A percentile compares a stretch with the other conserved stretches of the same genome.
Conservation (phyloP, 2,113 vertebrate genomes). For the Dasypus novemcinctus region DNA sequence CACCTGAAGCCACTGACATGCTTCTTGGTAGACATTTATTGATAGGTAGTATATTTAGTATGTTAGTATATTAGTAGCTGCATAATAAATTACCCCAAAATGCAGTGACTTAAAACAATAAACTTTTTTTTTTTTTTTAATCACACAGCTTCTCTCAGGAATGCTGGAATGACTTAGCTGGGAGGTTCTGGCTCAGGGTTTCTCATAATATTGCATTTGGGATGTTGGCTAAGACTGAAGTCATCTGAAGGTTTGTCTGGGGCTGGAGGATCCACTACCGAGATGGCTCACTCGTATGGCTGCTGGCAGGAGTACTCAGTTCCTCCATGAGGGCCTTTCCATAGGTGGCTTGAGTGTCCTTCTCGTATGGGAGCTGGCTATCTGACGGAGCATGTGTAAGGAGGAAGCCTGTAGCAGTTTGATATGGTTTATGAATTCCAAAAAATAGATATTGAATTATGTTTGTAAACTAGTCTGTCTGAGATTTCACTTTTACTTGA, state of each 20-base stretch:
- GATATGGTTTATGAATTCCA: too few relatives aligned
- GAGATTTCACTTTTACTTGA: too few relatives aligned
- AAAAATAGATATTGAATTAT: too few relatives aligned
- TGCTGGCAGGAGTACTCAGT: background rate
- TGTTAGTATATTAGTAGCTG: background rate
- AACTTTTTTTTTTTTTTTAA: background rate
- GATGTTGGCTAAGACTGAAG: background rate
- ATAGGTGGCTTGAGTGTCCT: background rate
- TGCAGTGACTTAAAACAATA: background rate
- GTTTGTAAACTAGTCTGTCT: too few relatives aligned
- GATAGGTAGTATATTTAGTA: background rate
- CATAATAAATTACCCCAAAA: background rate
- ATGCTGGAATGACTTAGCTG: background rate
- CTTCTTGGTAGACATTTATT: constrained; percentile 47
- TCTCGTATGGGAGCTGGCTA: background rate
- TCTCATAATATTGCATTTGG: background rate
- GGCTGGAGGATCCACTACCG: background rate
- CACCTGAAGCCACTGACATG: background rate
- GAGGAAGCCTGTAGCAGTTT: too few relatives aligned
- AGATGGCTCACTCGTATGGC: background rate
- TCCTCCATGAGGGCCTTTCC: background rate
- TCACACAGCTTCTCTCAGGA: background rate
- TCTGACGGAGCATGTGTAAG: background rate
- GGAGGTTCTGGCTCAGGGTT: background rate
- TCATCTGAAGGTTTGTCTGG: background rate